These are phyloP conservation scores for Brachionichthys hirsutus DNA, from an alignment of 2,113 vertebrate species.

Conservation along the genomic window DNA sequence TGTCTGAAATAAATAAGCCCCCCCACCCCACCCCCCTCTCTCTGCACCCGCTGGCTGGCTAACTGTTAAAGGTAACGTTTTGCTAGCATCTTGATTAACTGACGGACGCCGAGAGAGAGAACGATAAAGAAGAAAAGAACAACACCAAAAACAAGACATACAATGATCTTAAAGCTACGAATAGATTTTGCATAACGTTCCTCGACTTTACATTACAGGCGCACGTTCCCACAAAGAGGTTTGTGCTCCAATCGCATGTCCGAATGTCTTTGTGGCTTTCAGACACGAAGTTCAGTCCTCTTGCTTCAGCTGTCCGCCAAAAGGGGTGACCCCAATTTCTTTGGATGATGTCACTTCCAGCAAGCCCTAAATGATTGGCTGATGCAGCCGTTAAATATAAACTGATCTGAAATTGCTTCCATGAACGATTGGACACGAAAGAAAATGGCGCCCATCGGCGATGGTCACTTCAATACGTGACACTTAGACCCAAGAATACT, in stretches of 20 bases:
- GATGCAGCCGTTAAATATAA: constrained; percentile 76
- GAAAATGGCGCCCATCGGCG: constrained; percentile 48
- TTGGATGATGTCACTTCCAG: constrained; percentile 66
- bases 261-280: constrained; percentile 67
- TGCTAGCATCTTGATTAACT: constrained; percentile 48
- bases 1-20: constrained; percentile 72
- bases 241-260: constrained; percentile 64
- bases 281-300: constrained; percentile 40
- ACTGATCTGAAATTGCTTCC: constrained; percentile 47
- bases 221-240: constrained; percentile 73
- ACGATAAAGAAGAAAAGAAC: constrained; percentile 23
- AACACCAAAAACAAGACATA: constrained; percentile 43
- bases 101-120: constrained; percentile 48
- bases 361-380: constrained; percentile 65
- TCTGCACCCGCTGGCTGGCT: constrained; percentile 59
- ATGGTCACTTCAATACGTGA: constrained; percentile 55
- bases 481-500: constrained; percentile 57
- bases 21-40: constrained; percentile 64
- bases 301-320: constrained; percentile 48
- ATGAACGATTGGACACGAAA: constrained; percentile 59
- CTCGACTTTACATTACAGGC: constrained; percentile 64
- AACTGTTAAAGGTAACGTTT: constrained; percentile 47
- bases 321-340: constrained; percentile 57
- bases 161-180: constrained; percentile 72
- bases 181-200: constrained; percentile 78